Base-by-base conservation (phyloP, 2,797 vertebrate species). In the Menidia menidia region DNA sequence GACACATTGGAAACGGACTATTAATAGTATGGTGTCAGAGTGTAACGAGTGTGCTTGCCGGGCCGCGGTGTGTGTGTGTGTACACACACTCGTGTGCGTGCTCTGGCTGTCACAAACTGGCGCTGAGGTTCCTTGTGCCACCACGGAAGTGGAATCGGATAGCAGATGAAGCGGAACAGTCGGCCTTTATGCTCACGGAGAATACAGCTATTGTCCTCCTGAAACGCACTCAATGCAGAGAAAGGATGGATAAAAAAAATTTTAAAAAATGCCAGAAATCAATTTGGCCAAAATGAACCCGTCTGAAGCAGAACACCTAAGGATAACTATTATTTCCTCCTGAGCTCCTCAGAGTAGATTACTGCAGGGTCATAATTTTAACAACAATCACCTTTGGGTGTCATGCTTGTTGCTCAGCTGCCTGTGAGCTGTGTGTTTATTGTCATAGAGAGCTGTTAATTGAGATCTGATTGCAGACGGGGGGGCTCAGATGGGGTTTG, bases 141-240 rank as follows among this genome's bases (percentile, higher is more conserved):
- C 89, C 89, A 85, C 83, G 86, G 91, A 92, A 92, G 89, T 90
- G 78, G 83, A 89, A 73, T 89, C 54, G 64, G 89, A 86, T 90
- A 90, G 82, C 86, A 90, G 87, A 84, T 86, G 83, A 85, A 88
- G 82, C 70, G 6, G 25, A 90, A 93, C 89, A 92, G 83, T 88
- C 62, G 75, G 32, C 89, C 89, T 88, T 92, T 91, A 90, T 92
- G 15, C 71, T 18, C 39, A 47, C 55, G 64, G 77, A 92, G 88
- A 92, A 90, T 86, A 89, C 85, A 0, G 19, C 85, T 80, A 90
- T 93, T 93, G 92, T 92, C 67, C 73, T 31, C 2, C 31, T 78
- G 83, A 78, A 81, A 84, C 66, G 25, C 72, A 76, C 82, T 87
- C 75, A 3, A 80, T 78, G 73, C 75, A 81, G 64, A 81, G 77